Evolutionary conservation across 2,888 invertebrate species (phyloP), one percentile per base, ranked within the genome.

Genomic region (Lordiphosa andalusiaca): DNA sequence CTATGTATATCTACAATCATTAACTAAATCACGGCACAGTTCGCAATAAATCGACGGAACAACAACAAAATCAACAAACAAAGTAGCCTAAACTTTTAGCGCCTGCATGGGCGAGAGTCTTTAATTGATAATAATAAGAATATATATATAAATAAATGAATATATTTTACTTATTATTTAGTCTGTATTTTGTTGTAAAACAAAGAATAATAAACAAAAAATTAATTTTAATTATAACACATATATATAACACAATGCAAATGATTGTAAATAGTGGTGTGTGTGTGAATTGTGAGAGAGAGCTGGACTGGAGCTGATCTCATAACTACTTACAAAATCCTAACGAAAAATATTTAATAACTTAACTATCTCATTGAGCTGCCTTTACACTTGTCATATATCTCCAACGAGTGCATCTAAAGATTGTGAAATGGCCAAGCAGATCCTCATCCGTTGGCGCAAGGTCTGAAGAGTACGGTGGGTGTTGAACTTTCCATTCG

Each of bases 101-200:
- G 65, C 61, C 69, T 64, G 57, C 40, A 53, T 10, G 52, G 68
- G 70, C 65, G 61, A 69, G 83, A 83, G 83, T 85, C 82, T 77
- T 58, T 71, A 67, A 44, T 68, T 73, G 81, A 73, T 76, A 84
- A 68, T 80, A 85, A 85, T 84, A 84, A 84, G 80, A 84, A 68
- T 69, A 71, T 72, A 74, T 67, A 74, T 61, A 71, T 61, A 69
- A 55, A 84, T 72, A 78, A 73, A 78, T 81, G 81, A 75, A 85
- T 78, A 85, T 78, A 84, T 85, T 78, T 78, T 85, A 78, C 84
- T 85, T 78, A 78, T 78, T 78, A 78, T 78, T 78, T 78, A 78
- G 78, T 78, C 86, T 80, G 78, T 80, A 80, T 80, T 85, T 78
- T 85, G 78, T 85, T 80, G 78, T 85, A 85, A 70, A 84, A 85